A percentile compares a stretch with the other conserved stretches of the same genome.
These are phyloP conservation scores for Hesperophylax magnus DNA, from an alignment of 1,140 invertebrate species.

Conservation along the genomic window DNA sequence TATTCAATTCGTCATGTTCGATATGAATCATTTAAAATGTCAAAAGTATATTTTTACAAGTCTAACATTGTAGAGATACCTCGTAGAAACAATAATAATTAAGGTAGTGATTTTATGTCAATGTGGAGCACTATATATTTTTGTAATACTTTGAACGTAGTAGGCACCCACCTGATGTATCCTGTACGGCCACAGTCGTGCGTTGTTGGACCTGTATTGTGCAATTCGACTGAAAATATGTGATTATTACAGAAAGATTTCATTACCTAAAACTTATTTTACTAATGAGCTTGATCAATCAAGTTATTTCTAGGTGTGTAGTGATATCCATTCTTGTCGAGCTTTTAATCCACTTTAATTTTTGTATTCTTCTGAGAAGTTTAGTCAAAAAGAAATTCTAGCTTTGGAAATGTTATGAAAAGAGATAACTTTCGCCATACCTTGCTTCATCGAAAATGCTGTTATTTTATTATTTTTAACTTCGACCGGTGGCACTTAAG, in stretches of 20 bases:
- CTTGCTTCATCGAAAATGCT: too few species aligned
- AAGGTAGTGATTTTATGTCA: slow-evolving; percentile 33
- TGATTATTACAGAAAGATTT: slow-evolving; percentile 40
- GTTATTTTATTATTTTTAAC: too few species aligned
- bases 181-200: not conserved
- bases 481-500: too few species aligned
- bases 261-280: slow-evolving; percentile 41
- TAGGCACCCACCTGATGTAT: slow-evolving; percentile 13
- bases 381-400: too few species aligned
- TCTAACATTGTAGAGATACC: slow-evolving; percentile 46
- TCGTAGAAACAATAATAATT: slow-evolving; percentile 26
- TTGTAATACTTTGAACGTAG: slow-evolving; percentile 42
- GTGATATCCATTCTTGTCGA: slow-evolving; percentile 6
- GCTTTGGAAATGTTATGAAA: too few species aligned
- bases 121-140: slow-evolving; percentile 51
- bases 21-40: slow-evolving; percentile 33
- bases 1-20: not conserved
- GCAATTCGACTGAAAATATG: slow-evolving; percentile 47
- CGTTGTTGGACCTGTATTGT: slow-evolving; percentile 23
- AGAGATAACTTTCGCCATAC: too few species aligned
- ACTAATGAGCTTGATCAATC: slow-evolving; percentile 9
- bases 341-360: not conserved
- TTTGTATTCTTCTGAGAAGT: too few species aligned
- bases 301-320: slow-evolving; percentile 30
- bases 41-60: slow-evolving; percentile 50